These are phyloP conservation scores for Polyodon spathula DNA, from an alignment of 2,113 vertebrate species.

Conservation along the genomic window DNA sequence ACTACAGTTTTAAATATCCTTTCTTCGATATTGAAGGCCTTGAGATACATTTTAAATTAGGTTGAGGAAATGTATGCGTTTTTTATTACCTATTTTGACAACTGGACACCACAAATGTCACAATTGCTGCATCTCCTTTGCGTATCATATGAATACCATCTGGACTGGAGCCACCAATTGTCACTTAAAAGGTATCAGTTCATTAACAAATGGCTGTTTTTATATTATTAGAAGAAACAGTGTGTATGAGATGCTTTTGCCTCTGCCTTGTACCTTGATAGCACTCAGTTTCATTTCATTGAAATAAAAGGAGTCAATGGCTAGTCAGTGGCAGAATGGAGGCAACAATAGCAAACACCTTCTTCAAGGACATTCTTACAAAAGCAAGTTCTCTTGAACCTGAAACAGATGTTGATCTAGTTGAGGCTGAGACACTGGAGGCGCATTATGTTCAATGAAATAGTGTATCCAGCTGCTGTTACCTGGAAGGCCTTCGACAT, in stretches of 20 bases:
- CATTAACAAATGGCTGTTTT: slow-evolving; percentile 21
- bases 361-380: slow-evolving; percentile 53
- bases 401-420: slow-evolving; percentile 55
- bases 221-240: slow-evolving; percentile 34
- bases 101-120: slow-evolving; percentile 53
- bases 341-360: slow-evolving; percentile 26
- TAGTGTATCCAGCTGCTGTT: slow-evolving; percentile 52
- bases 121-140: slow-evolving; percentile 30
- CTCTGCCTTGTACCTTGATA: no score
- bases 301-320: not conserved
- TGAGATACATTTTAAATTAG: no score
- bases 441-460: slow-evolving; percentile 57
- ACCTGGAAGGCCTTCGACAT: slow-evolving; percentile 51
- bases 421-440: slow-evolving; percentile 47
- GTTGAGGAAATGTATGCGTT: no score
- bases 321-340: not conserved
- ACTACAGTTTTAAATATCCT: no score
- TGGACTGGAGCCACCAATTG: slow-evolving; percentile 43
- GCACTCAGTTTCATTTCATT: slow-evolving; percentile 27
- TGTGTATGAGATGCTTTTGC: no score
- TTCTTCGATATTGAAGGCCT: no score
- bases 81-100: slow-evolving; percentile 22
- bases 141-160: slow-evolving; percentile 48
- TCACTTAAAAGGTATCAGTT: slow-evolving; percentile 30
- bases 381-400: slow-evolving; percentile 27